Base-by-base conservation (phyloP, 2,888 invertebrate genomes). In the Chrysotoxum bicinctum region DNA sequence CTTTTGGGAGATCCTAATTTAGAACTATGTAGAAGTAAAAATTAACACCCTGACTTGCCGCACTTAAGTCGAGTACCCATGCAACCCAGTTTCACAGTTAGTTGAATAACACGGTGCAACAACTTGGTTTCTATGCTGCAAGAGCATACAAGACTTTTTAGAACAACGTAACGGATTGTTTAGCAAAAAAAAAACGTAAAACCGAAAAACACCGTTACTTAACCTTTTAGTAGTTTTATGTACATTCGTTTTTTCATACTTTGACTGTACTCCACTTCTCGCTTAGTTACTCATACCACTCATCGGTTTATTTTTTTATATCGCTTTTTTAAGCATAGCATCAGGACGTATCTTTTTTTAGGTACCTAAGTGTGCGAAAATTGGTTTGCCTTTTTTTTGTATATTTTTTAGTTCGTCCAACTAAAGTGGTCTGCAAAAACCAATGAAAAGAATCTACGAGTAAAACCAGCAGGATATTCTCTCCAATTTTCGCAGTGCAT, bases 151-250 rank as follows among this genome's bases (percentile, higher is more conserved):
- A 21, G 7, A 32, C 19, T 19, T 60, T 74, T 50, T 26, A 7
- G 21, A 72, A 68, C 62, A 40, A 73, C 68, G 73, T 78, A 73
- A 62, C 78, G 68, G 58, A 73, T 72, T 77, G 60, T 72, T 73
- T 77, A 2, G 40, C n/a, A 16, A 16, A 74, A 62, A 26, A 43
- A 12, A 23, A 23, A 3, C 2, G 6, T 26, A 45, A 26, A 48
- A n/a, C n/a, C 1, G 2, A 48, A 43, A 68, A 62, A 62, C 32
- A 37, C 12, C 23, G 37, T 77, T 73, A 62, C 54, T 69, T 62
- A 77, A 54, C 78, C 73, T 77, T 82, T 82, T 77, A 72, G 68
- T 68, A 72, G 77, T 64, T 72, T 72, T 19, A n/a, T n/a, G n/a
- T n/a, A 64, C 64, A 35, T 70, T 64, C 66, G 23, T 56, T 52